Evolutionary conservation across 2,888 invertebrate genomes (phyloP).

Genomic region (Salticus scenicus): DNA sequence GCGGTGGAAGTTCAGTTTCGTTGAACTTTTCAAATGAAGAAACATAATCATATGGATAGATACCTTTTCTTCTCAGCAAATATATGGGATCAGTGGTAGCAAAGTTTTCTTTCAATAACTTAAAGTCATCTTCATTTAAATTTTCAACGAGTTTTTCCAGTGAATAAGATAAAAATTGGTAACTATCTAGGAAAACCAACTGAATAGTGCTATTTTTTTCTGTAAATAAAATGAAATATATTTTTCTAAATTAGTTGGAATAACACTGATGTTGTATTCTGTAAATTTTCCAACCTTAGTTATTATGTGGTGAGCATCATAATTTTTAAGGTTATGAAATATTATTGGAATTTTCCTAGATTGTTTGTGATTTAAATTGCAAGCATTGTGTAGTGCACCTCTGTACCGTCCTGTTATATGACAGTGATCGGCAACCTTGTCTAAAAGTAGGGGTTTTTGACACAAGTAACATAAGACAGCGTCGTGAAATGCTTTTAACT

Average conservation of each 20-base stretch:
- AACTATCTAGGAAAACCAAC: not conserved
- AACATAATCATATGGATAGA: slow-evolving; percentile 1
- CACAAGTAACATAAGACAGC: not conserved
- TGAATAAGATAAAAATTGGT: not conserved
- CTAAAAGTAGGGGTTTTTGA: not conserved
- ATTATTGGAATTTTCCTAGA: slow-evolving; percentile 13
- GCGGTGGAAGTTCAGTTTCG: not conserved
- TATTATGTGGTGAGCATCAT: slow-evolving; percentile 40
- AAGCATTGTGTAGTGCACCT: not conserved
- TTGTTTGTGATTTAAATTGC: slow-evolving; percentile 14
- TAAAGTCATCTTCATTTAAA: not conserved
- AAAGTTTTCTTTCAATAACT: not conserved
- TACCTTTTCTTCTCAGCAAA: not conserved
- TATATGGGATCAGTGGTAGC: not conserved
- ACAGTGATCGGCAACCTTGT: slow-evolving; percentile 21
- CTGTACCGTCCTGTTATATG: slow-evolving; percentile 23
- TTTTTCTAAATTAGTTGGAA: not conserved
- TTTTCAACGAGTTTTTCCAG: not conserved
- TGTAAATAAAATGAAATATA: not conserved
- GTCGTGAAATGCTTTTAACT: too few relatives aligned
- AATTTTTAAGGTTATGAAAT: slow-evolving; percentile 32
- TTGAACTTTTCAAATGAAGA: not conserved
- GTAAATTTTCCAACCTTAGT: slow-evolving; percentile 33
- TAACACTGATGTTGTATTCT: not conserved
- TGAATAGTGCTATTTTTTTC: not conserved